Conservation (phyloP, 2,113 vertebrate species). For the Oenanthe melanoleuca region DNA sequence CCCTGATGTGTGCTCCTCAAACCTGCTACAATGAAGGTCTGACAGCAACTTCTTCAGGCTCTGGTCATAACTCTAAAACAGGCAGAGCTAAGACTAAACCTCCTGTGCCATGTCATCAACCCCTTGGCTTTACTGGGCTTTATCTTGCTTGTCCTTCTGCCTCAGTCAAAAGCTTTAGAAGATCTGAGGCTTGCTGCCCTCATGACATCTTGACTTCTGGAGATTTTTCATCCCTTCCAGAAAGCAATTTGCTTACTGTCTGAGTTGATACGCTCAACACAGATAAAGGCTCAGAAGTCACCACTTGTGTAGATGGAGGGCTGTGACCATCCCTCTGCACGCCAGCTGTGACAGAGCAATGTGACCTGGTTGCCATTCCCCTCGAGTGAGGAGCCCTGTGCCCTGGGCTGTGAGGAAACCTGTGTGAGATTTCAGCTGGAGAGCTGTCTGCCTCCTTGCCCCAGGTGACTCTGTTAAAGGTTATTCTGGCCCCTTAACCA, state of each 20-base stretch:
- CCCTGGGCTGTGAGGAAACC: not conserved
- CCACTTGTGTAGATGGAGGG: not conserved
- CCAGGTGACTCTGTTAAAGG: not conserved
- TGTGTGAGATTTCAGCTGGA: not conserved
- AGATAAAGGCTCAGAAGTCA: not conserved
- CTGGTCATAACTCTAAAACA: not conserved
- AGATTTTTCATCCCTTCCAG: not conserved
- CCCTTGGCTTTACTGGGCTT: not conserved
- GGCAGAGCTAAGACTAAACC: not conserved
- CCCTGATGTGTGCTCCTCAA: not conserved
- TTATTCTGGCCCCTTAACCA: conserved; percentile 30
- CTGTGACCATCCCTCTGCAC: not conserved
- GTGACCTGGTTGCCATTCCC: not conserved
- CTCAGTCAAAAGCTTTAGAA: not conserved
- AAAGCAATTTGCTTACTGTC: not conserved
- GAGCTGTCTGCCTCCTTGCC: not conserved
- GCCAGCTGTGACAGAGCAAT: not conserved
- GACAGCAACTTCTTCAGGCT: not conserved
- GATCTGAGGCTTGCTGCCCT: not conserved
- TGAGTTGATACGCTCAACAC: not conserved
- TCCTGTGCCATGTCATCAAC: not conserved
- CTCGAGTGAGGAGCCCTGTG: not conserved
- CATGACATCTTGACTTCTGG: not conserved
- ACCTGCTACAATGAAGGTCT: not conserved
- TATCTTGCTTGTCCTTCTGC: not conserved